phyloP scores from a whole-genome alignment of 2,888 invertebrate genomes.

The Griposia aprilina region DNA sequence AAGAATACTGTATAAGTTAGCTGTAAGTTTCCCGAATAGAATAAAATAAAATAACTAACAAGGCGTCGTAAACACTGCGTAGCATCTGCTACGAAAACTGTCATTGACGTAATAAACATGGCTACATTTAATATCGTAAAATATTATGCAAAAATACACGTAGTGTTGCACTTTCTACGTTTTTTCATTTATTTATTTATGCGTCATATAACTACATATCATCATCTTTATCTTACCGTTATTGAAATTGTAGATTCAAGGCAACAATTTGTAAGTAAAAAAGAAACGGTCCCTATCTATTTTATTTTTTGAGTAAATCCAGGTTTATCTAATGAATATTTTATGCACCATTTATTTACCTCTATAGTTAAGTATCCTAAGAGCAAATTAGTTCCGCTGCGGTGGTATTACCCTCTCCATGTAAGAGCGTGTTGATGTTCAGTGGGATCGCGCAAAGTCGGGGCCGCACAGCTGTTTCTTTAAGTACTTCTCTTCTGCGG shows the following conservation, averaged over 20 bases:
- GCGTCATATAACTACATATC: neutral
- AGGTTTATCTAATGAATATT: neutral
- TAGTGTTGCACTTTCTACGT: neutral
- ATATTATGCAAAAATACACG: neutral
- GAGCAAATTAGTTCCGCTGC: neutral
- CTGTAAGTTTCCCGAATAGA: no score
- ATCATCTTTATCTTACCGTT: neutral
- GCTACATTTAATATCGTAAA: neutral
- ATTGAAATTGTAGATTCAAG: no score
- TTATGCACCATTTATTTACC: neutral
- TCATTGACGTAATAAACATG: neutral
- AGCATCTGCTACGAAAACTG: conserved; percentile 1
- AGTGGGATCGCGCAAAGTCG: conserved; percentile 63
- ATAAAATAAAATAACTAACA: no score
- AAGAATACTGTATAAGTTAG: no score
- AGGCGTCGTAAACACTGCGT: neutral
- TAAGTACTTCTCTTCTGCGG: conserved; percentile 81
- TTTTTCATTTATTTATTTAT: neutral
- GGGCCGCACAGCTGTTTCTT: conserved; percentile 80
- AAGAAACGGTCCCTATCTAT: neutral
- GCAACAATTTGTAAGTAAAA: no score
- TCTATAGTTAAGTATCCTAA: neutral
- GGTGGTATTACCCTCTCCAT: conserved; percentile 69
- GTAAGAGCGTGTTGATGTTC: conserved; percentile 57
- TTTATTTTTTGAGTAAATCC: neutral